phyloP scores from a whole-genome alignment of 2,113 vertebrate species.

The Sturnus vulgaris region DNA sequence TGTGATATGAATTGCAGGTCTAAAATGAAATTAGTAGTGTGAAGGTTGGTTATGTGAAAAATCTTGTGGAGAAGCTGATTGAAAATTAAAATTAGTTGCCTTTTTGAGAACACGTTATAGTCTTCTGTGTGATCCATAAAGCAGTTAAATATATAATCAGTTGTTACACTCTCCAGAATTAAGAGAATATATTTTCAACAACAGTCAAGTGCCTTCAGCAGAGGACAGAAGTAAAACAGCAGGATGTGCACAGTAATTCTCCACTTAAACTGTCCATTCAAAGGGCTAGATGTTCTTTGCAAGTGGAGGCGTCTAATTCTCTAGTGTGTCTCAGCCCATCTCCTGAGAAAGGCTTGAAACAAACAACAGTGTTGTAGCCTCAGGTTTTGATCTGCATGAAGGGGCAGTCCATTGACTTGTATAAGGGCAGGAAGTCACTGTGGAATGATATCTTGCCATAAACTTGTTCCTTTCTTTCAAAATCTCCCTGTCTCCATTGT shows the following conservation, averaged over 20 bases:
- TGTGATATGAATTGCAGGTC: slow-evolving; percentile 54
- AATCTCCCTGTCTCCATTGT: not conserved
- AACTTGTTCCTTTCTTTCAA: not conserved
- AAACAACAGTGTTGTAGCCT: rapidly evolving
- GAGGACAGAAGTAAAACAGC: not conserved
- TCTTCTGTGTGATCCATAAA: slow-evolving; percentile 20
- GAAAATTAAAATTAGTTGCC: slow-evolving; percentile 71
- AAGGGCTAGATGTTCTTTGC: not conserved
- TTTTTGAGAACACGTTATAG: slow-evolving; percentile 36
- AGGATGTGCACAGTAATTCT: not conserved
- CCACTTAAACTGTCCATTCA: not conserved
- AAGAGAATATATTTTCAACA: not conserved
- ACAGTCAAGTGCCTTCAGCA: not conserved
- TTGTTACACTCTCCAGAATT: not conserved
- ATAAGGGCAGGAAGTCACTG: rapidly evolving
- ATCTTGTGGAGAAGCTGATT: slow-evolving; percentile 72
- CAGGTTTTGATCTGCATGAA: not conserved
- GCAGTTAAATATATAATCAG: slow-evolving; percentile 51
- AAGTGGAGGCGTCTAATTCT: not conserved
- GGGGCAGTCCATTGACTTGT: not conserved
- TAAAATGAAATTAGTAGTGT: slow-evolving; percentile 72
- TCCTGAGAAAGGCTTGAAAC: not conserved
- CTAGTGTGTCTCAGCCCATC: not conserved
- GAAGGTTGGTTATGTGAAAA: slow-evolving; percentile 65
- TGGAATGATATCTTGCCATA: not conserved